phyloP scores from a whole-genome alignment of 2,888 invertebrate genomes.

The Apoda limacodes region DNA sequence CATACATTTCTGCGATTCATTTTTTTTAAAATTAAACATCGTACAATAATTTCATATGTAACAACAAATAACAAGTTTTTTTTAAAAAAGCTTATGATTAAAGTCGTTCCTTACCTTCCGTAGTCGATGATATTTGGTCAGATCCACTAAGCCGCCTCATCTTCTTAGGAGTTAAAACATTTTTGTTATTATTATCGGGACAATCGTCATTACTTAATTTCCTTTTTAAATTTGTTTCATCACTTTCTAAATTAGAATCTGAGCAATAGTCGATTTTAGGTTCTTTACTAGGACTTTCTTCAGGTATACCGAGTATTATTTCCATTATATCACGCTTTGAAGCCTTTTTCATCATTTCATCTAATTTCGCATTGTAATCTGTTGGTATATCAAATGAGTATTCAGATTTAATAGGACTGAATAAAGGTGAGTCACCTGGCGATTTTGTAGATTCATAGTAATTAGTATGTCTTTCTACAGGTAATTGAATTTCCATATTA shows the following conservation, averaged over 20 bases:
- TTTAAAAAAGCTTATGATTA: background rate
- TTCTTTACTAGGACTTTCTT: slow-evolving; percentile 37
- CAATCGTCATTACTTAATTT: slow-evolving; percentile 39
- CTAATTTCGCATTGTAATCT: slow-evolving; percentile 54
- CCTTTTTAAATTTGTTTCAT: slow-evolving; percentile 34
- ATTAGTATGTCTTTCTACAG: slow-evolving; percentile 24
- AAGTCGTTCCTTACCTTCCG: slow-evolving; percentile 36
- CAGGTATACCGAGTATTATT: slow-evolving; percentile 53
- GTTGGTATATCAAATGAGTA: slow-evolving; percentile 54
- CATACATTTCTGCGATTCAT: too few species aligned
- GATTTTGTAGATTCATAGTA: slow-evolving; percentile 17
- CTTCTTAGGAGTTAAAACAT: slow-evolving; percentile 43
- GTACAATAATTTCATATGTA: background rate
- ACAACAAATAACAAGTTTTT: background rate
- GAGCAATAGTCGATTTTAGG: slow-evolving; percentile 48
- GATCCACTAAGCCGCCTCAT: slow-evolving; percentile 50
- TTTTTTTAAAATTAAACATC: too few species aligned
- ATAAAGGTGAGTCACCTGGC: slow-evolving; percentile 21
- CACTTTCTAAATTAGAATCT: slow-evolving; percentile 39
- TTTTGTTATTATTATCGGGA: slow-evolving; percentile 40
- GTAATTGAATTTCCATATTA: slow-evolving; percentile 41
- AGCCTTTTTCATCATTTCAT: slow-evolving; percentile 56
- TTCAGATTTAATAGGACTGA: slow-evolving; percentile 57
- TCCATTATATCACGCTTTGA: slow-evolving; percentile 62
- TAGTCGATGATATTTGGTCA: slow-evolving; percentile 56